A percentile compares a stretch with the other conserved stretches of the same genome.
These are phyloP conservation scores for Trachymyrmex septentrionalis DNA, from an alignment of 1,140 invertebrate species.

Conservation along the genomic window DNA sequence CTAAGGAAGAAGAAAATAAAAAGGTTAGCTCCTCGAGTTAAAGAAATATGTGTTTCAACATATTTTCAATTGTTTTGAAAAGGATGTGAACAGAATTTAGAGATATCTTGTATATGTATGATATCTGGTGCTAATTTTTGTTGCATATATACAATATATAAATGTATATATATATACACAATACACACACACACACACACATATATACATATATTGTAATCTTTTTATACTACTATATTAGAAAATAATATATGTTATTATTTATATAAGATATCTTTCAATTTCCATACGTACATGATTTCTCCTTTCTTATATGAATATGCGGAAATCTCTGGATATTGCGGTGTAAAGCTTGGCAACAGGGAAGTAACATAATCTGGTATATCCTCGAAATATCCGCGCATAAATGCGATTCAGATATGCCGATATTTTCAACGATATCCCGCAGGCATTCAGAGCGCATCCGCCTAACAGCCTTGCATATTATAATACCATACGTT, in stretches of 20 bases:
- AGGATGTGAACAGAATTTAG: too few relatives aligned
- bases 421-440: conserved; percentile 33
- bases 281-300: not conserved
- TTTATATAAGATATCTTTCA: not conserved
- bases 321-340: conserved; percentile 18
- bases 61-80: too few relatives aligned
- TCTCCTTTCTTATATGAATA: not conserved
- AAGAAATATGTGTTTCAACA: too few relatives aligned
- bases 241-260: not conserved
- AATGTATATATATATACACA: too few relatives aligned
- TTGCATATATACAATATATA: too few relatives aligned
- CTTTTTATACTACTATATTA: not conserved
- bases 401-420: conserved; percentile 25
- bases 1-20: too few relatives aligned
- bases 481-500: conserved; percentile 45
- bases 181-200: too few relatives aligned
- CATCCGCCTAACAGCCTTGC: conserved; percentile 35
- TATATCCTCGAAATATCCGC: conserved; percentile 25
- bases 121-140: too few relatives aligned
- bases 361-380: conserved; percentile 11
- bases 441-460: conserved; percentile 21
- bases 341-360: not conserved
- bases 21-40: too few relatives aligned
- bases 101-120: too few relatives aligned
- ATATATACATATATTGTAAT: not conserved